Base-by-base conservation (phyloP, 2,888 invertebrate genomes). In the Eristalinus aeneus region DNA sequence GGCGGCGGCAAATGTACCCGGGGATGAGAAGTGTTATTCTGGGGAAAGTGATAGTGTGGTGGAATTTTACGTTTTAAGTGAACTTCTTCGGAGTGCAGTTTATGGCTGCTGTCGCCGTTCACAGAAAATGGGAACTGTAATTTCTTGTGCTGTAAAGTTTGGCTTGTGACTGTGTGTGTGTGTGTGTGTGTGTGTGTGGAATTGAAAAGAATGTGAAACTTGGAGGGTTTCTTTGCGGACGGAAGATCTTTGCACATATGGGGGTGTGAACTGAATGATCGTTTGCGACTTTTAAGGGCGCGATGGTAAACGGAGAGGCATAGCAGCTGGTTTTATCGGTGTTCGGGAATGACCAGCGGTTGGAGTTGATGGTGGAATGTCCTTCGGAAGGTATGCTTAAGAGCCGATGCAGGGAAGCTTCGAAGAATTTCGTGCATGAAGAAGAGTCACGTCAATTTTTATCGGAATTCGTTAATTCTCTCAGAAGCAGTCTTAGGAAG, bases 31-130 rank as follows among this genome's bases (percentile, higher is more conserved):
- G 34, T 69, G 32, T 56, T 64, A 65, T 65, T 53, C 56, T 64
- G 56, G n/a, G 39, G 36, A 69, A 71, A 79, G 79, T 84, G 74
- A 84, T 84, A 79, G 79, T 54, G 61, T 54, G 61, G 79, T 69
- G 16, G 60, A 69, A 58, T 74, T 68, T 68, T 46, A 46, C 46
- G 46, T 68, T 56, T 77, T 16, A 20, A 78, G 6, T 16, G 61
- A 67, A 82, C 71, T 83, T 63, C 67, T 83, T 60, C 71, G 69
- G 56, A 56, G 71, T 54, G 71, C 71, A 75, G 46, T 46, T 46
- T 46, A 46, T 46, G 46, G 46, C 16, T 46, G 46, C 16, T 5
- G 27, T 46, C 46, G 46, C 39, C 39, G n/a, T n/a, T n/a, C n/a
- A n/a, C n/a, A n/a, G n/a, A 27, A 5, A 46, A 46, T 46, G 46